Base-by-base conservation (phyloP, 2,888 invertebrate species). In the Tipula unca region DNA sequence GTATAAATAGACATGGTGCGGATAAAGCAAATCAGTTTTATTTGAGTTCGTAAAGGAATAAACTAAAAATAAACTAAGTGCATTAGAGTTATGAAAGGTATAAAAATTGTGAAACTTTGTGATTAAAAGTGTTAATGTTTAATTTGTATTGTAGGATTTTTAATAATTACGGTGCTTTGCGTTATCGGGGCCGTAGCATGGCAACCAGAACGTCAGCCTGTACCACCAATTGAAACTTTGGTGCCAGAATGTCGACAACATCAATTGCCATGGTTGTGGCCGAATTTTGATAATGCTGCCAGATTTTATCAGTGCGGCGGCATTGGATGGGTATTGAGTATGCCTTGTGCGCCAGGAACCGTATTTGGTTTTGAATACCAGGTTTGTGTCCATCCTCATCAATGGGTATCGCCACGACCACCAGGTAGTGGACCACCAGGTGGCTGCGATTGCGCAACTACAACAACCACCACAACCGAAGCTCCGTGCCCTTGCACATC, bases 331-430 rank as follows among this genome's bases (percentile, higher is more conserved):
- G 48, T 54, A 17, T 5, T 17, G 4, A 5, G 5, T 54, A 82
- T 29, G 82, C 82, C 82, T 3, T 82, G 82, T 82, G 82, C 82
- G 13, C n/a, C 82, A 29, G 90, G 90, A 1, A 88, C 89, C 86
- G 86, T 89, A 1, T 90, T 90, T 87, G 88, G 89, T 82, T 91
- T 89, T 85, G 89, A 89, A 25, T 88, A 90, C 85, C 90, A 90
- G 87, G 86, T 88, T 42, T 90, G 90, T 86, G 87, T 86, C 1
- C 54, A 48, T n/a, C 86, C 86, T 3, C 39, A 48, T 48, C 85
- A 85, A 17, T 86, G 87, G 87, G 29, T 39, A 14, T 69, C 85
- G 39, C 85, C 86, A 69, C 85, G 10, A 13, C 84, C 48, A 84
- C 48, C 84, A 84, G 32, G 32, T 3, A 5, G 32, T 2, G 32